Evolutionary conservation across 2,888 invertebrate species (phyloP).

Genomic region (Andrena hattorfiana): DNA sequence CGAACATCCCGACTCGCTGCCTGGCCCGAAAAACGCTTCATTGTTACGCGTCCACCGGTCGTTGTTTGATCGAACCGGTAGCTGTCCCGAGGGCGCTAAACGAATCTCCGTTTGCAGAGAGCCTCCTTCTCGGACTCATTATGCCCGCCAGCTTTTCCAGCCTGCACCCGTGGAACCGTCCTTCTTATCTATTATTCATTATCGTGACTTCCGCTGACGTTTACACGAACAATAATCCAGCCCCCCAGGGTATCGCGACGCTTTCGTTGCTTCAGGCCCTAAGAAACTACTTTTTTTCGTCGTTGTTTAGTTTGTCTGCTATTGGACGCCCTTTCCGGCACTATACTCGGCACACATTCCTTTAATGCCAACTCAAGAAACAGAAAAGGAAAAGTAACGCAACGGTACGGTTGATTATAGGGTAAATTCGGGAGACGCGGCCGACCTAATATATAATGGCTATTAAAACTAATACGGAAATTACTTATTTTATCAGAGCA

Average conservation of each 20-base stretch:
- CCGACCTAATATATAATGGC: no score
- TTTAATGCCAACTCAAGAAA: not conserved
- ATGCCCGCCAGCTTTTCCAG: conserved; percentile 20
- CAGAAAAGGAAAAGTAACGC: not conserved
- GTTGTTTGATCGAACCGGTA: conserved; percentile 78
- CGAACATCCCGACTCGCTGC: conserved; percentile 26
- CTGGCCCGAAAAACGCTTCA: conserved; percentile 38
- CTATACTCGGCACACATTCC: not conserved
- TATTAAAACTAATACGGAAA: no score
- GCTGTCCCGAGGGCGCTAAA: conserved; percentile 71
- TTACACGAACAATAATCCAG: conserved; percentile 37
- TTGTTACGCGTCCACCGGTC: conserved; percentile 53
- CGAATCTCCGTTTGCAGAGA: conserved; percentile 67
- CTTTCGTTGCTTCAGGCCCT: not conserved
- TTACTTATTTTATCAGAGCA: no score
- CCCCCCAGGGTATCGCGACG: not conserved
- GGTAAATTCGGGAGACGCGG: no score
- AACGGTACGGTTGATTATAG: conserved; percentile 17
- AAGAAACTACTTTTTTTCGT: not conserved
- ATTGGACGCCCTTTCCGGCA: no score
- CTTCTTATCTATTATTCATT: conserved; percentile 43
- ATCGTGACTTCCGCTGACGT: conserved; percentile 32
- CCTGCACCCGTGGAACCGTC: conserved; percentile 8
- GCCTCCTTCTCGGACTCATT: conserved; percentile 9
- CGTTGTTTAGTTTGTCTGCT: no score